Base-by-base conservation (phyloP, 1,140 invertebrate genomes). In the Phenacoccus solenopsis region DNA sequence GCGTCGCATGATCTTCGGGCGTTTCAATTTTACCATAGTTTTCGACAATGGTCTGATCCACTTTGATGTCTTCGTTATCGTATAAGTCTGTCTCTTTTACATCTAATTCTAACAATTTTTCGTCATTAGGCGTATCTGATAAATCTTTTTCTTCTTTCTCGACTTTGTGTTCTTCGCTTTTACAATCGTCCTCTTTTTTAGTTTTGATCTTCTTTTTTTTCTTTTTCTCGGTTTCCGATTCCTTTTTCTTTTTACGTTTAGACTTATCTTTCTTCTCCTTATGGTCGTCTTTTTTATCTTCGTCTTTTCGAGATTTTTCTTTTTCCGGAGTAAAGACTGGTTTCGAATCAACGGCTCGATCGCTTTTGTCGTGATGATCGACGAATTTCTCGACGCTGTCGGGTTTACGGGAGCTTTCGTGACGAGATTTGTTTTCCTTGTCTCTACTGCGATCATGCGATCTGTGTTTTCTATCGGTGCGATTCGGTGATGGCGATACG, bases 121-220 rank as follows among this genome's bases (percentile, higher is more conserved):
- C 72, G 9, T 72, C 69, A 56, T 72, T 72, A 30, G 70, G 68
- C 7, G 70, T 70, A 24, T 70, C 32, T 25, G 67, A 12, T 38
- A 78, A 0, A 74, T 71, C 70, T 79, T 78, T 1, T 77, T n/a
- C 35, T 28, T 21, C 10, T 69, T 73, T 59, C 59, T 72, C 22
- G 10, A 49, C 69, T 69, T 69, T 49, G 28, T 68, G 56, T 68
- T 38, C 69, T 72, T 74, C 71, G 73, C 75, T 71, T 70, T 81
- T 78, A 70, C 82, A 7, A 16, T 74, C 78, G 71, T 75, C 73
- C 73, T 77, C 73, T 71, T 81, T 78, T 71, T 82, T 81, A 72
- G 78, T 78, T 74, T 77, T 78, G 73, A 78, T 75, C 70, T 78
- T 72, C 76, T 79, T 81, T 81, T 72, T 81, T 80, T 75, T 80